A percentile compares a stretch with the other conserved stretches of the same genome.
Evolutionary conservation across 2,113 vertebrate species (phyloP).

Genomic region (Nerophis ophidion): DNA sequence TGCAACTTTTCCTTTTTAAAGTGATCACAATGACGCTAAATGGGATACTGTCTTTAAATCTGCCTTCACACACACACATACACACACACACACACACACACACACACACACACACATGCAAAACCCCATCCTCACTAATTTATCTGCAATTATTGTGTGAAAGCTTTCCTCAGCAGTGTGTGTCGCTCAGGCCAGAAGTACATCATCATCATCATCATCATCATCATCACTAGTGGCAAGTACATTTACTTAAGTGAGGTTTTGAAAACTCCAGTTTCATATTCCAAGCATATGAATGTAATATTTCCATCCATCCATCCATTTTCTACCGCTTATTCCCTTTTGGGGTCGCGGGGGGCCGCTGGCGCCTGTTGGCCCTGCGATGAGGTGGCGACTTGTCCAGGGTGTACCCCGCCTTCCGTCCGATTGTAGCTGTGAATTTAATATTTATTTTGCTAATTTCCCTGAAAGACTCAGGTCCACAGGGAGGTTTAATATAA

Average conservation of each 20-base stretch:
- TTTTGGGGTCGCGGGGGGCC: too few species aligned
- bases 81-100: not conserved
- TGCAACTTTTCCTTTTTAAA: conserved; percentile 18
- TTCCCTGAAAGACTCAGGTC: too few species aligned
- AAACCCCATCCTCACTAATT: conserved; percentile 45
- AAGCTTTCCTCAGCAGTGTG: conserved; percentile 13
- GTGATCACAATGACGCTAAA: conserved; percentile 11
- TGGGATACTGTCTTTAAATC: conserved; percentile 9
- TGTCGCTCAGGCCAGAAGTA: conserved; percentile 12
- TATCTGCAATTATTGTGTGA: conserved; percentile 42
- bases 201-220: not conserved
- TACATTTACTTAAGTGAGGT: conserved; percentile 3
- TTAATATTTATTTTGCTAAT: not conserved
- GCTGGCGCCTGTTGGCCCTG: too few species aligned
- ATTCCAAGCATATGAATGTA: not conserved
- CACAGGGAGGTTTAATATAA: too few species aligned
- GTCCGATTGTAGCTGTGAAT: too few species aligned
- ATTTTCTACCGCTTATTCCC: too few species aligned
- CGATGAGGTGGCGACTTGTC: too few species aligned
- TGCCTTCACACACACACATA: not conserved
- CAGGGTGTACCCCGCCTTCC: too few species aligned
- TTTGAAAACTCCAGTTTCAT: not conserved
- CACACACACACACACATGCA: conserved; percentile 12
- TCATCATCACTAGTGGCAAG: conserved; percentile 5
- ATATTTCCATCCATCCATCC: too few species aligned